These are phyloP conservation scores for Ochropleura leucogaster DNA, from an alignment of 2,888 invertebrate species.

Conservation along the genomic window DNA sequence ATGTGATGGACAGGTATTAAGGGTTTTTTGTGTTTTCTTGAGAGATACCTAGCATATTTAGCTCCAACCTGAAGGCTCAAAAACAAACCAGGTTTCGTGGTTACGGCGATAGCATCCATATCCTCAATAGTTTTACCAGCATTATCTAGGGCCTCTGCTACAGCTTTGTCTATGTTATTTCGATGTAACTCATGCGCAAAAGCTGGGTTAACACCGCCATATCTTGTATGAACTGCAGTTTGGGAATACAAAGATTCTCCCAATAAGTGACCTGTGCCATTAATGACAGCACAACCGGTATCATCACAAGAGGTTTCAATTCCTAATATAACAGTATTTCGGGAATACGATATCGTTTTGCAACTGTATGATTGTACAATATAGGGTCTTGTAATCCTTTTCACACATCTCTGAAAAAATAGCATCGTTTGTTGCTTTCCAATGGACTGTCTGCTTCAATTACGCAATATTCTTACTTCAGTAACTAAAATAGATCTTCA, in stretches of 20 bases:
- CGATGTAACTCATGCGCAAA: slow-evolving; percentile 96
- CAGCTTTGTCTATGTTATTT: slow-evolving; percentile 94
- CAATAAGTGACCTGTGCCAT: slow-evolving; percentile 92
- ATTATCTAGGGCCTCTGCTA: slow-evolving; percentile 91
- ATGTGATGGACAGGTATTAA: slow-evolving; percentile 99
- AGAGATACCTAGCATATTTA: slow-evolving; percentile 95
- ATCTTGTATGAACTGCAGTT: slow-evolving; percentile 92
- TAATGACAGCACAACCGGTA: slow-evolving; percentile 97
- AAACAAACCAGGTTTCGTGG: slow-evolving; percentile 96
- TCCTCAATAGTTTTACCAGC: slow-evolving; percentile 91
- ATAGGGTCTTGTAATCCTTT: slow-evolving; percentile 4
- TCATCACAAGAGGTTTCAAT: slow-evolving; percentile 99
- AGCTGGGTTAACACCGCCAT: slow-evolving; percentile 97
- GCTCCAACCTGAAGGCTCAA: slow-evolving; percentile 95
- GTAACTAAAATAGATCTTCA: neutral
- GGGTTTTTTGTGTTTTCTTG: slow-evolving; percentile 92
- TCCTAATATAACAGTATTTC: slow-evolving; percentile 91
- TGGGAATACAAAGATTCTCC: slow-evolving; percentile 96
- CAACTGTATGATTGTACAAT: slow-evolving; percentile 17
- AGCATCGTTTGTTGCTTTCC: slow-evolving; percentile 19
- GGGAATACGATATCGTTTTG: slow-evolving; percentile 28
- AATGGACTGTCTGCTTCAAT: neutral
- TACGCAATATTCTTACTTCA: slow-evolving; percentile 15
- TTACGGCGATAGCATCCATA: slow-evolving; percentile 97
- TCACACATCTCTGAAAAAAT: slow-evolving; percentile 21